Evolutionary conservation across 2,888 invertebrate species (phyloP).

Genomic region (Callosobruchus maculatus): DNA sequence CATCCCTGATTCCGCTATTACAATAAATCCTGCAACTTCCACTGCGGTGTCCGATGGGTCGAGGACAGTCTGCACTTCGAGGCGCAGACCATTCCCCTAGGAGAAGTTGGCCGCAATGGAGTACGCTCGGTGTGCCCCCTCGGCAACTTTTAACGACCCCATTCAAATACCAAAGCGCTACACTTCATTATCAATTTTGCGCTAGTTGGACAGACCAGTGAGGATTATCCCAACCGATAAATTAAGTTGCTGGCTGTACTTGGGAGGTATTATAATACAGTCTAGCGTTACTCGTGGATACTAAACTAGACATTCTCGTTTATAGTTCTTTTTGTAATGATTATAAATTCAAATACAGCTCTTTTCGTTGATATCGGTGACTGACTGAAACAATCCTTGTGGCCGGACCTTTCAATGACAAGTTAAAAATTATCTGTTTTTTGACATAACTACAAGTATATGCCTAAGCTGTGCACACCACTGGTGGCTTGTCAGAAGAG

Average conservation of each 20-base stretch:
- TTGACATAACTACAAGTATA: no score
- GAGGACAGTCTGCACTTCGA: neutral
- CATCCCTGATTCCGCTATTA: neutral
- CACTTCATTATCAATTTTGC: neutral
- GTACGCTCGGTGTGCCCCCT: neutral
- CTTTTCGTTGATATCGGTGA: no score
- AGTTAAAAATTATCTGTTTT: no score
- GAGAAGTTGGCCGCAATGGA: neutral
- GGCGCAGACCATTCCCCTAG: neutral
- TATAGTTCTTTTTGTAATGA: no score
- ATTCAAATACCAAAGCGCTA: neutral
- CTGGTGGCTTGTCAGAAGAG: no score
- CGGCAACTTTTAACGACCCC: neutral
- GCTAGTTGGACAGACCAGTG: neutral
- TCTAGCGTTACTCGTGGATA: no score
- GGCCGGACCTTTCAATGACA: no score
- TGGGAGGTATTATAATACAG: no score
- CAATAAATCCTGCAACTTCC: neutral
- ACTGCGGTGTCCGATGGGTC: neutral
- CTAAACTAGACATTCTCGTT: no score
- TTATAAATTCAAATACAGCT: no score
- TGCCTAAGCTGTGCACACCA: no score
- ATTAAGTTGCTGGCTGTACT: neutral
- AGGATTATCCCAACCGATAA: neutral
- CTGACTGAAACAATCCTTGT: no score